Percentiles rank a stretch among this genome's conserved stretches.
Conservation (phyloP, 1,140 invertebrate genomes). For the Aphidius ervi region DNA sequence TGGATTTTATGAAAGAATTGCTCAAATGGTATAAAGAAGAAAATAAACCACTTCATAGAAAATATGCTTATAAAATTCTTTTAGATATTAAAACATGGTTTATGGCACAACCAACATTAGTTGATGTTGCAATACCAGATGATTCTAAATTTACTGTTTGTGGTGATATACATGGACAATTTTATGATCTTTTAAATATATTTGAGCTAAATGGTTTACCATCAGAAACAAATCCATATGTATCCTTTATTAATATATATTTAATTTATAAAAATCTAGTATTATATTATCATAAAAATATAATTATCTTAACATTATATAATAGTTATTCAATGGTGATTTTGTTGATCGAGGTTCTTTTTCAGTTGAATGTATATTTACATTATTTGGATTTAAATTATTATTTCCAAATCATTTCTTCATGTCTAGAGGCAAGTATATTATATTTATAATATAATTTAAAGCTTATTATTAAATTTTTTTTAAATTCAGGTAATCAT, state of each 20-base stretch:
- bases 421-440: constrained; percentile 85
- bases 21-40: constrained; percentile 88
- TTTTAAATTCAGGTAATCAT: constrained; percentile 83
- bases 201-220: constrained; percentile 96
- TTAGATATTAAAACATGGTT: constrained; percentile 86
- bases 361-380: constrained; percentile 98
- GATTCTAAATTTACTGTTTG: constrained; percentile 96
- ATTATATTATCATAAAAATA: not conserved
- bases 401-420: constrained; percentile 97
- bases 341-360: constrained; percentile 99
- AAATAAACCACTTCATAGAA: constrained; percentile 85
- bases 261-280: constrained; percentile 1
- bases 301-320: constrained; percentile 35
- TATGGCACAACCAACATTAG: constrained; percentile 77
- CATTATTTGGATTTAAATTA: constrained; percentile 94
- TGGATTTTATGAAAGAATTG: constrained; percentile 79
- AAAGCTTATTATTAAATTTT: not conserved
- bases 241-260: constrained; percentile 55
- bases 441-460: constrained; percentile 10
- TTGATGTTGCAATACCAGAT: constrained; percentile 85
- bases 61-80: constrained; percentile 97
- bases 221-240: constrained; percentile 92
- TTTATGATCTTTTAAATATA: constrained; percentile 97
- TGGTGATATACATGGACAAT: constrained; percentile 99
- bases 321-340: constrained; percentile 92